Conservation (phyloP, 2,888 invertebrate species). For the Pollenia griseotomentosa region DNA sequence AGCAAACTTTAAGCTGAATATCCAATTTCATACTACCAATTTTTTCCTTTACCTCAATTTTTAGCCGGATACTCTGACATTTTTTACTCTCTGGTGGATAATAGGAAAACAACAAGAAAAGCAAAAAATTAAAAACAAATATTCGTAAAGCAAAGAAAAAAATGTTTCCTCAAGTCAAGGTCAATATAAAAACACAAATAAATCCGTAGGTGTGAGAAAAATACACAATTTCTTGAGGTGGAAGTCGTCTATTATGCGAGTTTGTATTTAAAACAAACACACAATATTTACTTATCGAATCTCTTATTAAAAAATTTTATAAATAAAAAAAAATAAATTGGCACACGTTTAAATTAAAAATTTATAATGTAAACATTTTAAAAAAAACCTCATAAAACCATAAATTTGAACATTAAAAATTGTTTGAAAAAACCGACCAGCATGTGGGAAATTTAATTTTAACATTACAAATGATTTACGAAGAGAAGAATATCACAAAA, state of each 20-base stretch:
- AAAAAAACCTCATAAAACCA: conserved; percentile 7
- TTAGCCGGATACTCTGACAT: conserved; percentile 11
- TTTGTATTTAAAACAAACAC: conserved; percentile 13
- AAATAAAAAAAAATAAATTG: conserved; percentile 31
- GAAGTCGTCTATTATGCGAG: conserved; percentile 17
- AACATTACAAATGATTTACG: neutral
- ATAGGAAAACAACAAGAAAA: neutral
- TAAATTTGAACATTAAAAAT: conserved; percentile 3
- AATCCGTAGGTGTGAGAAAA: conserved; percentile 61
- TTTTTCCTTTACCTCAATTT: neutral
- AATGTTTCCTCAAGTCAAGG: conserved; percentile 65
- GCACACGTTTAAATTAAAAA: conserved; percentile 39
- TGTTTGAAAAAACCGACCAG: neutral
- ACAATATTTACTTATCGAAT: conserved; percentile 29
- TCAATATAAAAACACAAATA: conserved; percentile 41
- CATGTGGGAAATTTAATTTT: neutral
- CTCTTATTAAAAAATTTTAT: conserved; percentile 1
- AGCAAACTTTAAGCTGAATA: neutral
- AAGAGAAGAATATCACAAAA: neutral
- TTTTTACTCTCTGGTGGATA: neutral
- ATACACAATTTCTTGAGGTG: conserved; percentile 19
- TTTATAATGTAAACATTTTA: conserved; percentile 43
- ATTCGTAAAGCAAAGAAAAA: conserved; percentile 31
- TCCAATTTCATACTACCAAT: neutral
- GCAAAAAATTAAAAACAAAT: conserved; percentile 24